Percentiles rank a stretch among this genome's conserved stretches.
Conservation (phyloP, 2,113 vertebrate species). For the Bubo blakistoni region DNA sequence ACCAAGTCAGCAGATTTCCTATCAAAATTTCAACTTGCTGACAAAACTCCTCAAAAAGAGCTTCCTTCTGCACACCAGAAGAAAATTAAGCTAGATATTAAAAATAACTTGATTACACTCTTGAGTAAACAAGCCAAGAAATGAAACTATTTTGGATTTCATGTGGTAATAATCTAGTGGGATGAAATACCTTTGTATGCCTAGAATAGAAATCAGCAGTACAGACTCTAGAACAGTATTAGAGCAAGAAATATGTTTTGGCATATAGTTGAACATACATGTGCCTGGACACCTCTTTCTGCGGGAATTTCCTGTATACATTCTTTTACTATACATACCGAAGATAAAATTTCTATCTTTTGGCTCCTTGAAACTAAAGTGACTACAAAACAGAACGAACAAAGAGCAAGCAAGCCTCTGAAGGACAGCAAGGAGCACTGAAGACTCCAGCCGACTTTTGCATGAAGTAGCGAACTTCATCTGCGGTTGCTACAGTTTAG, state of each 20-base stretch:
- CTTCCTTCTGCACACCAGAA: not conserved
- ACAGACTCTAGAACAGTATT: not conserved
- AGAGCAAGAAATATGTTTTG: not conserved
- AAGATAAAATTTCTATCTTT: not conserved
- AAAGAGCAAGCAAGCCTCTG: not conserved
- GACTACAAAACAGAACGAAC: not conserved
- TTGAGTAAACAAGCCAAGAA: not conserved
- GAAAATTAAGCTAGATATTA: not conserved
- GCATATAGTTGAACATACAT: not conserved
- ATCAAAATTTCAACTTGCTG: not conserved
- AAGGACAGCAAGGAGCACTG: not conserved
- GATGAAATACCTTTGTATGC: not conserved
- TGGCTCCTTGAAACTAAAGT: not conserved
- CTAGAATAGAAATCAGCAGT: not conserved
- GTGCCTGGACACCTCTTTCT: not conserved
- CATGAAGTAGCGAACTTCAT: not conserved
- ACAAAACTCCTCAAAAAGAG: not conserved
- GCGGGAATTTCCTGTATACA: not conserved
- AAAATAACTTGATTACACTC: not conserved
- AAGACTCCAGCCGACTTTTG: not conserved
- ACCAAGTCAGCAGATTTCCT: not conserved
- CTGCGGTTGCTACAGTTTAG: not conserved
- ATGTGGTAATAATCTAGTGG: not conserved
- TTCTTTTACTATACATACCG: not conserved
- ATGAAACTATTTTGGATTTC: not conserved